Base-by-base conservation (phyloP, 92 coral and sea anemone genomes). In the Pocillopora meandrina region DNA sequence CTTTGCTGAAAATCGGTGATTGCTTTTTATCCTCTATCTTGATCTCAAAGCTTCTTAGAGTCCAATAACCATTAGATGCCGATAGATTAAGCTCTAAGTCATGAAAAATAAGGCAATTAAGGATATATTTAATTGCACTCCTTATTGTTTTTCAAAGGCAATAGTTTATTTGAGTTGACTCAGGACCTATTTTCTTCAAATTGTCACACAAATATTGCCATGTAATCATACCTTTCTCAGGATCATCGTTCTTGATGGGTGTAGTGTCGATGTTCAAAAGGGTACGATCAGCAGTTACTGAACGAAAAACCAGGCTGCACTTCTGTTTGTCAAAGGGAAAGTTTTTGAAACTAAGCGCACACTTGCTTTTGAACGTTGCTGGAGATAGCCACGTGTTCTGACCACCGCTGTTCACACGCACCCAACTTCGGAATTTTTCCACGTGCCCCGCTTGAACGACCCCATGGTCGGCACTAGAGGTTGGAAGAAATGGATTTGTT, bases 261-360 rank as follows among this genome's bases (percentile, higher is more conserved):
- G 14, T 52, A 1, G 86, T 73, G 20, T 73, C 1, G n/a, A 83
- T 9, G 52, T 61, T 56, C 80, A 83, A 6, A 10, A 83, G 63
- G 21, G 63, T 61, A 72, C 57, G 49, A 65, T 83, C 86, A 15
- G 86, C 61, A 3, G 90, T 86, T 85, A 87, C 75, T 17, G 93
- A 90, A 7, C 93, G 90, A 73, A 90, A 90, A 20, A 76, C 76
- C 81, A 90, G 72, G 9, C 61, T 66, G 80, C 93, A 90, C 65
- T 69, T 35, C 56, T 90, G 93, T 68, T 23, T 77, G 79, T 90
- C 93, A 72, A 90, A 90, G 12, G 93, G 93, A 76, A 86, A 90
- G 61, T 36, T 49, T 26, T 84, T 76, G 10, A 86, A 87, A 72
- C 87, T 81, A 17, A 90, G 75, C 33, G 34, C 62, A 56, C 93